Evolutionary conservation across 92 coral and sea anemone genomes (phyloP), one percentile per base, ranked within the genome.

Genomic region (Siderastrea radians): DNA sequence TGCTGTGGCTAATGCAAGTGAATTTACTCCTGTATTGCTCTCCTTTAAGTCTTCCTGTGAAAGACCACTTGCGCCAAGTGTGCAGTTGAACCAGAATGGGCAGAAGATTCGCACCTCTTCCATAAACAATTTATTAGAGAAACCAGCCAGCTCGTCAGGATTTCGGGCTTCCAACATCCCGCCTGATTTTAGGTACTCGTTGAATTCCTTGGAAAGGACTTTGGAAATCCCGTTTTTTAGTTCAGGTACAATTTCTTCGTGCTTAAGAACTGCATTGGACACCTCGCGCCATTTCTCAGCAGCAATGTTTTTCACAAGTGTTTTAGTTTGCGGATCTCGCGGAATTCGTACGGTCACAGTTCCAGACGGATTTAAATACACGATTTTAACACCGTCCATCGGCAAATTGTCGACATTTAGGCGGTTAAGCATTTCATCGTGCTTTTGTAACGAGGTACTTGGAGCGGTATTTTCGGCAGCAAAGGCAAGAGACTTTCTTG

Each of bases 131-230:
- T 83, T 85, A 75, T 93, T 93, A 12, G 85, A 86, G 83, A 90
- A 93, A 1, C 89, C 84, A 12, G 87, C 91, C 8, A 93, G 63
- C 65, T 90, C 92, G 48, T 93, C 94, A 6, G 96, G 94, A 14
- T 90, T 73, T 14, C 89, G 64, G 67, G 76, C 72, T 49, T 83
- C 74, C 57, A 93, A 53, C 77, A 90, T 68, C 38, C 83, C 72
- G 2, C 64, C 90, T 0, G 83, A 83, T 63, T 82, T 63, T 47
- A 88, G 64, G 69, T 91, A 91, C 5, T 52, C 77, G 8, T 68
- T 72, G 58, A 91, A 91, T 54, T 91, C 94, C 1, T 58, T 76
- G n/a, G 80, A 63, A 1, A 90, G 49, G 16, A 48, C 68, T 55
- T 71, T 75, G 68, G 73, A 8, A 10, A 91, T 52, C 44, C 76